phyloP scores from a whole-genome alignment of 2,113 vertebrate species.

The Chaenogobius annularis region DNA sequence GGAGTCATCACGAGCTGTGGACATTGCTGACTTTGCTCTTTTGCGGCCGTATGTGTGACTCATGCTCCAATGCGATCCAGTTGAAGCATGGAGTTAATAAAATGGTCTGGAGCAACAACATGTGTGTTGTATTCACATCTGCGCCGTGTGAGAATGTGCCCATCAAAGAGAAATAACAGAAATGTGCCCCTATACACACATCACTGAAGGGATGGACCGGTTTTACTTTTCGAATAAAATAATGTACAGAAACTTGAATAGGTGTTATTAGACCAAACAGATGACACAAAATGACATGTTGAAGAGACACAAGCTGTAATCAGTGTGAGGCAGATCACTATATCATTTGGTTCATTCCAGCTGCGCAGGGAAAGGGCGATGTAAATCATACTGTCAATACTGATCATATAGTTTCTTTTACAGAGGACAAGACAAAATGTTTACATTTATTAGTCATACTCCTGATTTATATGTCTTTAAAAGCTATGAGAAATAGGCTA shows the following conservation, averaged over 20 bases:
- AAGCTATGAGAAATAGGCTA: too few species aligned
- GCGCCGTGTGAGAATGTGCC: slow-evolving; percentile 20
- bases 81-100: slow-evolving; percentile 32
- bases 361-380: not conserved
- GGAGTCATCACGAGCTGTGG: not conserved
- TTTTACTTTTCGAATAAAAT: not conserved
- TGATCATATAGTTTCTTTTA: not conserved
- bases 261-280: slow-evolving; percentile 17
- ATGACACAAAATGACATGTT: slow-evolving; percentile 35
- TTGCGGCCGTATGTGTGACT: slow-evolving; percentile 26
- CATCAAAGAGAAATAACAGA: not conserved
- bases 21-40: slow-evolving; percentile 1
- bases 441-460: not conserved
- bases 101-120: slow-evolving; percentile 13
- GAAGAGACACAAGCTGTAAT: slow-evolving; percentile 43
- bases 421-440: not conserved
- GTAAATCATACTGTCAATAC: slow-evolving; percentile 19
- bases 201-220: not conserved
- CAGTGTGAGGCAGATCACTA: slow-evolving; percentile 21
- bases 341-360: slow-evolving; percentile 13
- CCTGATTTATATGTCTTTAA: too few species aligned
- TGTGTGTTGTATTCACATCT: not conserved
- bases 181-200: not conserved
- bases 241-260: not conserved
- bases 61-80: slow-evolving; percentile 29